phyloP scores from a whole-genome alignment of 2,113 vertebrate species.

The Patagioenas fasciata region DNA sequence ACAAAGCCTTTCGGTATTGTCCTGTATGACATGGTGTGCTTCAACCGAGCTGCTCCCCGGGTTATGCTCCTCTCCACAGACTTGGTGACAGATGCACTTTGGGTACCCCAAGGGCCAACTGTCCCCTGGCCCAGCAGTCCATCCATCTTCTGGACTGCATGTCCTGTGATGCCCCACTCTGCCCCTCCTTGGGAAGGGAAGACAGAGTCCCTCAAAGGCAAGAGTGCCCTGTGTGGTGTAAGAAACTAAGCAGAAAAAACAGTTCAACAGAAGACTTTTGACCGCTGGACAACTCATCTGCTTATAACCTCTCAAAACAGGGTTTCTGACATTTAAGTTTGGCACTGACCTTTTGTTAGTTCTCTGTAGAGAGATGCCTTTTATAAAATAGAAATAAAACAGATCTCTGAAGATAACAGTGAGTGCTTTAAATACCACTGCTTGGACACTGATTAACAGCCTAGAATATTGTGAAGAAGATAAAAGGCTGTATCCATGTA shows the following conservation, averaged over 20 bases:
- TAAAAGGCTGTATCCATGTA: not conserved
- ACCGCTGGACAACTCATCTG: not conserved
- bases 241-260: not conserved
- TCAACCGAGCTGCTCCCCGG: not conserved
- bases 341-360: slow-evolving; percentile 42
- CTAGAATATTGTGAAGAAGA: not conserved
- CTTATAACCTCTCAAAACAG: slow-evolving; percentile 23
- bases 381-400: slow-evolving; percentile 51
- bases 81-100: not conserved
- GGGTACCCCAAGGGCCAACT: not conserved
- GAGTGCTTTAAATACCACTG: slow-evolving; percentile 36
- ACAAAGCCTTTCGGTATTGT: not conserved
- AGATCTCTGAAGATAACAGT: not conserved
- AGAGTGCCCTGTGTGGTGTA: not conserved
- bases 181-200: not conserved
- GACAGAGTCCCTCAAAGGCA: not conserved
- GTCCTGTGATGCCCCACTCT: not conserved
- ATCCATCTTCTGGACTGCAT: not conserved
- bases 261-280: not conserved
- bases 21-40: not conserved
- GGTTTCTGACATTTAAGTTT: slow-evolving; percentile 51
- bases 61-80: not conserved
- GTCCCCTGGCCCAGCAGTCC: not conserved
- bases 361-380: slow-evolving; percentile 42
- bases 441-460: not conserved